These are phyloP conservation scores for Phrynocephalus versicolor DNA, from an alignment of 2,113 vertebrate genomes.

Conservation along the genomic window DNA sequence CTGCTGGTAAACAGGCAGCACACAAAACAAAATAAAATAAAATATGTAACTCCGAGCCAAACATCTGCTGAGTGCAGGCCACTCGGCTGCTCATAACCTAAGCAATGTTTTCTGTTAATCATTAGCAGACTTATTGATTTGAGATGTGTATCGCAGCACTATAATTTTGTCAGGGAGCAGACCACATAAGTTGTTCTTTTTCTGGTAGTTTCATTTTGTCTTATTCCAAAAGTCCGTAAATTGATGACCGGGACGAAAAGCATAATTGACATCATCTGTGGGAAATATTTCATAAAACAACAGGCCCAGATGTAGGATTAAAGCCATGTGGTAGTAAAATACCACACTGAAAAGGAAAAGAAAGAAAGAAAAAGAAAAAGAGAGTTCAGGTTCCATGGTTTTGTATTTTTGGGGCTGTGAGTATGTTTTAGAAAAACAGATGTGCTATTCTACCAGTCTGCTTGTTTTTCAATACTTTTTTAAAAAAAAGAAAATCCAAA, in stretches of 20 bases:
- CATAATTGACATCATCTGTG: constrained; percentile 93
- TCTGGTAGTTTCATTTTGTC: constrained; percentile 90
- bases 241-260: constrained; percentile 90
- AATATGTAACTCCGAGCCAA: constrained; percentile 81
- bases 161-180: constrained; percentile 88
- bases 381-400: constrained; percentile 87
- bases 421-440: constrained; percentile 86
- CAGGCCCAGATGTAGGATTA: constrained; percentile 92
- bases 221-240: constrained; percentile 89
- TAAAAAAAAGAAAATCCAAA: constrained; percentile 61
- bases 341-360: constrained; percentile 86
- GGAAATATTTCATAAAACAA: constrained; percentile 95
- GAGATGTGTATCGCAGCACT: constrained; percentile 90
- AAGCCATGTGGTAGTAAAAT: constrained; percentile 93
- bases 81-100: constrained; percentile 86
- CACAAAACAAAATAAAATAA: constrained; percentile 70
- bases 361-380: constrained; percentile 78
- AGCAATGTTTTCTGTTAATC: constrained; percentile 88
- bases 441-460: constrained; percentile 82
- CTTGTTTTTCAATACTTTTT: constrained; percentile 83
- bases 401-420: constrained; percentile 33
- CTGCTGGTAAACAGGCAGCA: constrained; percentile 88
- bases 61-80: constrained; percentile 85
- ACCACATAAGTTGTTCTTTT: constrained; percentile 91
- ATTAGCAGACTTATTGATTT: constrained; percentile 91